A percentile compares a stretch with the other conserved stretches of the same genome.
Evolutionary conservation across 2,888 invertebrate genomes (phyloP).

Genomic region (Cataglyphis albicans): DNA sequence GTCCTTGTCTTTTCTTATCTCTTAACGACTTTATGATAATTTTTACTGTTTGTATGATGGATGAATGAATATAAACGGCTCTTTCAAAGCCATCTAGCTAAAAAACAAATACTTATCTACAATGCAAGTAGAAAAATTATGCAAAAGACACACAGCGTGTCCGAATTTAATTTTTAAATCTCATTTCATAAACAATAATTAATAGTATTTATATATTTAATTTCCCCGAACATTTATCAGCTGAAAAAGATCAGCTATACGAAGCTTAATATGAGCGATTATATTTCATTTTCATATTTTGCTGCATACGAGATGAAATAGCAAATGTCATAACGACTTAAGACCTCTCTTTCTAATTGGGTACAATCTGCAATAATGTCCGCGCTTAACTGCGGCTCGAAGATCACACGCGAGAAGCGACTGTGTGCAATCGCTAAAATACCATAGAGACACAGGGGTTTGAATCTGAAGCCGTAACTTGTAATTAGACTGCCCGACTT

Average conservation of each 20-base stretch:
- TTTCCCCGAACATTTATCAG: neutral
- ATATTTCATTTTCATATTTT: slow-evolving; percentile 7
- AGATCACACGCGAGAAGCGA: slow-evolving; percentile 11
- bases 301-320: neutral
- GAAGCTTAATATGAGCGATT: neutral
- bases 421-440: slow-evolving; percentile 7
- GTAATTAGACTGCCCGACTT: slow-evolving; percentile 70
- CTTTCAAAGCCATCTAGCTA: neutral
- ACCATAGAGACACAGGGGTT: slow-evolving; percentile 54
- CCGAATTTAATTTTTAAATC: neutral
- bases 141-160: neutral
- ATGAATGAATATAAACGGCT: neutral
- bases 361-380: slow-evolving; percentile 54
- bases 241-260: neutral
- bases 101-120: neutral
- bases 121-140: neutral
- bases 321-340: slow-evolving; percentile 26
- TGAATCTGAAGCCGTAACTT: slow-evolving; percentile 74
- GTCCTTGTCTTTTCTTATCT: slow-evolving; percentile 41
- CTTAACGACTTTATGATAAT: slow-evolving; percentile 24
- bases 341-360: slow-evolving; percentile 61
- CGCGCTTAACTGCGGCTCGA: slow-evolving; percentile 30
- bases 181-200: neutral
- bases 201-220: neutral
- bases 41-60: slow-evolving; percentile 25